Evolutionary conservation across 2,888 invertebrate genomes (phyloP).

Genomic region (Neria commutata): DNA sequence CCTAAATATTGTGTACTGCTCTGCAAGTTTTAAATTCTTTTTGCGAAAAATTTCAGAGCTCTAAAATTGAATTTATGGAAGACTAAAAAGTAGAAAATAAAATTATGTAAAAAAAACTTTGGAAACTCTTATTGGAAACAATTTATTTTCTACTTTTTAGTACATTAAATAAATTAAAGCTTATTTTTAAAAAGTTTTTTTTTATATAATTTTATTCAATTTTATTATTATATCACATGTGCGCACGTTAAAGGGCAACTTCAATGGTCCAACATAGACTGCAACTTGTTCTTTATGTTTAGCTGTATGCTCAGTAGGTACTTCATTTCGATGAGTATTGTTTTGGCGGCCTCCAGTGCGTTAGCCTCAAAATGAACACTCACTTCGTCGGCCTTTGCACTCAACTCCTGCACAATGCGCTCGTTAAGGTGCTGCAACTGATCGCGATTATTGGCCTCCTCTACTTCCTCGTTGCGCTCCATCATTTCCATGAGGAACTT

Average conservation of each 20-base stretch:
- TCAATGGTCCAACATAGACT: constrained; percentile 31
- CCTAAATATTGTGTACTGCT: no score
- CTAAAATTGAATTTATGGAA: no score
- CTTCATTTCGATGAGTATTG: constrained; percentile 76
- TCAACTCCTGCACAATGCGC: constrained; percentile 66
- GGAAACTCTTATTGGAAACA: no score
- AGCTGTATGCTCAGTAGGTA: constrained; percentile 81
- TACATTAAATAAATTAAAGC: no score
- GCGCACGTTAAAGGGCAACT: not conserved
- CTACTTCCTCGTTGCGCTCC: constrained; percentile 88
- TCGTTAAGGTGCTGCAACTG: constrained; percentile 67
- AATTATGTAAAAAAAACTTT: no score
- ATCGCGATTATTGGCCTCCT: constrained; percentile 67
- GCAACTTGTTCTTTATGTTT: constrained; percentile 70
- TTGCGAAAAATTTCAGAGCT: no score
- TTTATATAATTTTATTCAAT: no score
- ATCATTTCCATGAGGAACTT: constrained; percentile 82
- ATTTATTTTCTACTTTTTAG: no score
- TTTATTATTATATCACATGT: no score
- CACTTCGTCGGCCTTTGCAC: constrained; percentile 66
- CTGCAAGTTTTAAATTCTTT: no score
- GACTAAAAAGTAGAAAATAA: no score
- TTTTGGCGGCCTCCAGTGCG: constrained; percentile 69
- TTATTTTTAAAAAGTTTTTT: no score
- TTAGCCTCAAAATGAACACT: constrained; percentile 64